Base-by-base conservation (phyloP, 2,888 invertebrate species). In the Drosophila antonietae region DNA sequence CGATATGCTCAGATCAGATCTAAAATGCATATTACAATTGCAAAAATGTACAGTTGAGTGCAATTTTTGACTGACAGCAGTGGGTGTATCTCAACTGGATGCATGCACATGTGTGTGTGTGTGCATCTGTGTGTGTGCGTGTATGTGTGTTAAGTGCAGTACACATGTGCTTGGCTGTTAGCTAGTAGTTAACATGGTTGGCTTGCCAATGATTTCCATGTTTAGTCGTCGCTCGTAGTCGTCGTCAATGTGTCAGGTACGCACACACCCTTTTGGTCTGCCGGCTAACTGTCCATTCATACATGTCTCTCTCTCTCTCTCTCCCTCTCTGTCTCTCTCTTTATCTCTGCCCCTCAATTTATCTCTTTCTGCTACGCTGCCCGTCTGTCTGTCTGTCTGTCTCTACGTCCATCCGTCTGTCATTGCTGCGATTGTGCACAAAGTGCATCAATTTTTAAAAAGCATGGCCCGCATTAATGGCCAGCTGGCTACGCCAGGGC, bases 11-110 rank as follows among this genome's bases (percentile, higher is more conserved):
- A 58, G 51, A 49, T 57, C 65, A 68, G 55, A 71, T 78, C 75
- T 73, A 64, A 77, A 80, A 75, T 75, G 55, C 63, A 66, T 68
- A 70, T 68, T 58, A 69, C 73, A 75, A 73, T 68, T 43, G 64
- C 73, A 73, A 79, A 78, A 87, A 77, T 82, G 85, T 81, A 74
- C 88, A 81, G 66, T 77, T 71, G 74, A 82, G 73, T 81, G 83
- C 76, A 80, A 47, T 76, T 80, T 75, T 80, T 78, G 82, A 84
- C 85, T 69, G 83, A 81, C 81, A 73, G 73, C 53, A 56, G 66
- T 53, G 61, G 65, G 72, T 35, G 72, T 61, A 20, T 18, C 44
- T 20, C 37, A 10, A 39, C n/a, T n/a, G 7, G 1, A 2, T 39
- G n/a, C 9, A 10, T 44, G 46, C 28, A 9, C 41, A 18, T 33